These are phyloP conservation scores for Nephrotoma appendiculata DNA, from an alignment of 2,888 invertebrate species.

Conservation along the genomic window DNA sequence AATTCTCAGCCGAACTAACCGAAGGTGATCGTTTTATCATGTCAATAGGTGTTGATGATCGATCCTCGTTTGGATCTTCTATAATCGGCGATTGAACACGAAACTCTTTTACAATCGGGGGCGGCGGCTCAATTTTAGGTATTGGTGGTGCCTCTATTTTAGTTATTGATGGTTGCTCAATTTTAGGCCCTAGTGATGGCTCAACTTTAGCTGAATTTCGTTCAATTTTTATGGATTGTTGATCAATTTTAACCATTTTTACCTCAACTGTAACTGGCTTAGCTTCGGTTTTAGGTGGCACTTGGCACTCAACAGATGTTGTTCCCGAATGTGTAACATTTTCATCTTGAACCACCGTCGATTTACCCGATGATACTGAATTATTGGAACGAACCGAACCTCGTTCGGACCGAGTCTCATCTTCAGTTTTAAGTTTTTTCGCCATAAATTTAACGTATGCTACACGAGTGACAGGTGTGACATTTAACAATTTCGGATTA, in stretches of 20 bases:
- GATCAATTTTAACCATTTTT: slow-evolving; percentile 23
- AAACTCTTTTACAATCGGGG: slow-evolving; percentile 22
- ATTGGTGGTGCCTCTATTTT: slow-evolving; percentile 20
- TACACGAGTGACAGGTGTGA: slow-evolving; percentile 63
- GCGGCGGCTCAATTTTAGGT: slow-evolving; percentile 9
- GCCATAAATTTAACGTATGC: slow-evolving; percentile 83
- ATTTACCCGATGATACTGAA: not conserved
- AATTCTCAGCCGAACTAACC: not conserved
- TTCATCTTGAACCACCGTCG: not conserved
- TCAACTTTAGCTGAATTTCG: slow-evolving; percentile 23
- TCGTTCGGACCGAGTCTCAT: slow-evolving; percentile 10
- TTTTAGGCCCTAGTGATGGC: slow-evolving; percentile 14
- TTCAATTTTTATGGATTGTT: slow-evolving; percentile 15
- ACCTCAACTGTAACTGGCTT: slow-evolving; percentile 20
- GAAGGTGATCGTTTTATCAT: not conserved
- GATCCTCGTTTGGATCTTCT: slow-evolving; percentile 40
- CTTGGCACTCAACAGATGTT: slow-evolving; percentile 10
- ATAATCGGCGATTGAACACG: slow-evolving; percentile 43
- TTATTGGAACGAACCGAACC: not conserved
- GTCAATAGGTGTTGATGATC: slow-evolving; percentile 13
- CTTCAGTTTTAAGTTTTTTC: slow-evolving; percentile 37
- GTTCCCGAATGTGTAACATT: not conserved
- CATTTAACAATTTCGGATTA: slow-evolving; percentile 62
- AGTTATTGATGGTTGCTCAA: slow-evolving; percentile 15
- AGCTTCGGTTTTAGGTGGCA: slow-evolving; percentile 18